Conservation (phyloP, 2,888 invertebrate species). For the Acrobasis repandana region DNA sequence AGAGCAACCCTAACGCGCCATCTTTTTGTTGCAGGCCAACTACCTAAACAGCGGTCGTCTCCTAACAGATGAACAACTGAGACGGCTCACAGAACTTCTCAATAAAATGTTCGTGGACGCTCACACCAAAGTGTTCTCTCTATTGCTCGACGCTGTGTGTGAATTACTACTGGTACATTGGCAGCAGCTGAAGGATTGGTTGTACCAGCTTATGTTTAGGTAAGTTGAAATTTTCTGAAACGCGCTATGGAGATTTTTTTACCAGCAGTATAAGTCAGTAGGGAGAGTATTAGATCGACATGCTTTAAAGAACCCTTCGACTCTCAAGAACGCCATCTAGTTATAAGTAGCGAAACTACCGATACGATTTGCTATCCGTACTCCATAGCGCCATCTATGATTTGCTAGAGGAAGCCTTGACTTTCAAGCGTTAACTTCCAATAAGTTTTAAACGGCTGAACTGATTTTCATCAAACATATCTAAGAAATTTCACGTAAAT, state of each 20-base stretch:
- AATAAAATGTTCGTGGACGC: conserved; percentile 99
- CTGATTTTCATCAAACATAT: no score
- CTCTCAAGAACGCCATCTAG: no score
- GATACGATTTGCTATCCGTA: no score
- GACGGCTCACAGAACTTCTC: conserved; percentile 95
- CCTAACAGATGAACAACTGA: conserved; percentile 87
- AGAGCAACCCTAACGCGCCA: no score
- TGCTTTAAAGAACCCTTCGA: no score
- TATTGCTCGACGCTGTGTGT: conserved; percentile 96
- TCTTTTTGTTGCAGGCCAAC: conserved; percentile 73
- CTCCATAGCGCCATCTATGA: no score
- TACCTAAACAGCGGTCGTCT: conserved; percentile 88
- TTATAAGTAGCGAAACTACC: no score
- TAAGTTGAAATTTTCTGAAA: conserved; percentile 37
- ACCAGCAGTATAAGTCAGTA: no score
- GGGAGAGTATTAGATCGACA: conserved; percentile 12
- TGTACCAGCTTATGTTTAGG: conserved; percentile 94
- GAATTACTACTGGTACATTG: conserved; percentile 94
- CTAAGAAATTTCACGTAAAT: no score
- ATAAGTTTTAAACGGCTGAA: no score
- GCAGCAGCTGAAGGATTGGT: conserved; percentile 95
- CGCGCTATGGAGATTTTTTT: conserved; percentile 10
- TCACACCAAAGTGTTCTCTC: conserved; percentile 96
- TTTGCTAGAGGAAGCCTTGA: no score
- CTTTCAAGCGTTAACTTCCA: no score